Conservation (phyloP, 2,888 invertebrate species). For the Trachelus troglodyta region DNA sequence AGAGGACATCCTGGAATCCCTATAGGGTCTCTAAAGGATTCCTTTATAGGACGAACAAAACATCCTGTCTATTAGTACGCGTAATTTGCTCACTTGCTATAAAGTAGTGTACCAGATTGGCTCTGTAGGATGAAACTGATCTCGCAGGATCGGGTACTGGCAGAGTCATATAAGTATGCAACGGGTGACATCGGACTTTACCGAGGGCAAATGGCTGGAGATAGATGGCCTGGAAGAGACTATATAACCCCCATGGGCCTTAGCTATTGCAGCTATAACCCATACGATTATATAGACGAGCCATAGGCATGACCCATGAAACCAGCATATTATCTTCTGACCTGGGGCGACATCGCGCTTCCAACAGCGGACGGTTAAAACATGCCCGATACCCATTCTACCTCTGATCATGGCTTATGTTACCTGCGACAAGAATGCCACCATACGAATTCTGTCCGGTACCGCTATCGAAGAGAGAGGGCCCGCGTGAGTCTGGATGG, state of each 20-base stretch:
- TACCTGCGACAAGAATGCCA: constrained; percentile 19
- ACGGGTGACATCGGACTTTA: background rate
- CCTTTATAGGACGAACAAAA: background rate
- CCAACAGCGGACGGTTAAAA: constrained; percentile 36
- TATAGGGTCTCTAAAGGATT: background rate
- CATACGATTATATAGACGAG: constrained; percentile 18
- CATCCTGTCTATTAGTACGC: background rate
- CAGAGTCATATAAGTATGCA: background rate
- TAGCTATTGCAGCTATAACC: constrained; percentile 8
- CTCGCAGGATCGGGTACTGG: background rate
- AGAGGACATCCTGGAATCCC: background rate
- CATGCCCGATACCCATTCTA: constrained; percentile 31
- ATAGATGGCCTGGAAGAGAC: background rate
- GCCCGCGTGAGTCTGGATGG: constrained; percentile 17
- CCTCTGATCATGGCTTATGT: constrained; percentile 27
- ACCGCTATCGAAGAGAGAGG: constrained; percentile 9
- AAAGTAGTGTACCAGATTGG: background rate
- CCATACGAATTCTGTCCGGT: constrained; percentile 13
- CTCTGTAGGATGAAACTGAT: background rate
- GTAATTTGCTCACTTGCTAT: background rate
- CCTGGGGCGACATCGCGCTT: constrained; percentile 39
- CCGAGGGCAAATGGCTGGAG: background rate
- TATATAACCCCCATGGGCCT: background rate
- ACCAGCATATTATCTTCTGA: constrained; percentile 37
- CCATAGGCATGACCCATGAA: constrained; percentile 29